Evolutionary conservation across 2,888 invertebrate genomes (phyloP).

Genomic region (Scaptomyza cyrtandrae): DNA sequence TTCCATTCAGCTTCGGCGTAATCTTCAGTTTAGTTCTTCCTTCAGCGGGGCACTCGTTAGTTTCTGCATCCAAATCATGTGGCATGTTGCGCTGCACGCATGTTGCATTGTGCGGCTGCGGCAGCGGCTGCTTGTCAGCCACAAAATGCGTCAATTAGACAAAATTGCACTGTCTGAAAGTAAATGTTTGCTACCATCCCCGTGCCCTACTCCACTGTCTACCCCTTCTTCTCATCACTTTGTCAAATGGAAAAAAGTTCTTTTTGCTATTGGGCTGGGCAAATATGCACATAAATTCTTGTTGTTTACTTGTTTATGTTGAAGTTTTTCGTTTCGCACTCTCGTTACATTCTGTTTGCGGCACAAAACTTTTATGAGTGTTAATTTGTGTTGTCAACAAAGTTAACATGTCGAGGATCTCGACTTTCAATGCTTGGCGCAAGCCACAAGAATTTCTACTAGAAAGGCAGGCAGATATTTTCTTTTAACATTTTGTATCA

Average conservation of each 20-base stretch:
- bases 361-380: constrained; percentile 71
- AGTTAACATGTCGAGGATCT: constrained; percentile 58
- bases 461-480: background rate
- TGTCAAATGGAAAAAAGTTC: constrained; percentile 3
- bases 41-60: constrained; percentile 44
- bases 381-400: constrained; percentile 77
- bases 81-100: constrained; percentile 50
- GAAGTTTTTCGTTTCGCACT: constrained; percentile 51
- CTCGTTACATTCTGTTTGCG: constrained; percentile 43
- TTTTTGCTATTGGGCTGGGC: constrained; percentile 17
- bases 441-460: background rate
- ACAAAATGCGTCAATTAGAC: constrained; percentile 81
- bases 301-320: constrained; percentile 54
- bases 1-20: constrained; percentile 8
- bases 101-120: constrained; percentile 40
- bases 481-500: background rate
- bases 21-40: constrained; percentile 14
- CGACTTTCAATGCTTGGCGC: constrained; percentile 3
- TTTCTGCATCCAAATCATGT: constrained; percentile 53
- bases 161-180: constrained; percentile 72
- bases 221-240: background rate
- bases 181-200: constrained; percentile 36
- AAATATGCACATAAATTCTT: constrained; percentile 69
- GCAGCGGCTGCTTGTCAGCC: constrained; percentile 67
- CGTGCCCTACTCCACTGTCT: background rate